Evolutionary conservation across 2,888 invertebrate species (phyloP).

Genomic region (Andrena praecox): DNA sequence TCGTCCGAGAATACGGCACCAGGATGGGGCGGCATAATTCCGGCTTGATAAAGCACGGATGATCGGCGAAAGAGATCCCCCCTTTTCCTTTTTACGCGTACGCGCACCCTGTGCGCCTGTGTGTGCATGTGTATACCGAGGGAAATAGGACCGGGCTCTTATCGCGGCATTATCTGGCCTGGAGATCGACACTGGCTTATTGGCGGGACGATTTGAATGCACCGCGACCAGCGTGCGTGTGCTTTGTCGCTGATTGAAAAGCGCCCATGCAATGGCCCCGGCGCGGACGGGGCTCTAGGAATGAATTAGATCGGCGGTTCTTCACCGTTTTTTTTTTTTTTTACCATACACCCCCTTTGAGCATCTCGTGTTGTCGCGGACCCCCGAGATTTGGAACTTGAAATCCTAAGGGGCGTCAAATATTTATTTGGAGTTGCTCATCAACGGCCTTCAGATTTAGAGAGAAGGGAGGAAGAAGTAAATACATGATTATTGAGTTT

Average conservation of each 20-base stretch:
- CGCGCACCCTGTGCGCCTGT: conserved; percentile 9
- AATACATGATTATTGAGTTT: too few species aligned
- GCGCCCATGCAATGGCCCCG: conserved; percentile 26
- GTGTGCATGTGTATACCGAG: neutral
- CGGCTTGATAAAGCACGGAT: conserved; percentile 74
- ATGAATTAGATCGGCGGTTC: too few species aligned
- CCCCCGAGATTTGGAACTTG: too few species aligned
- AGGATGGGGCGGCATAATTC: conserved; percentile 77
- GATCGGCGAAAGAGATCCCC: conserved; percentile 73
- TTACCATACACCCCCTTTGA: too few species aligned
- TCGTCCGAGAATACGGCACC: conserved; percentile 75
- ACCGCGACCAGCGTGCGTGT: conserved; percentile 19
- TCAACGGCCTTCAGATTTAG: too few species aligned
- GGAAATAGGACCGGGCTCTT: conserved; percentile 51
- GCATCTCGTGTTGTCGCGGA: too few species aligned
- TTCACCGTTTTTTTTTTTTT: too few species aligned
- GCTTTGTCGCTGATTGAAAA: conserved; percentile 53
- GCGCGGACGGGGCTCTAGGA: neutral
- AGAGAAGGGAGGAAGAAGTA: too few species aligned
- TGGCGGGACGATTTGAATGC: conserved; percentile 66
- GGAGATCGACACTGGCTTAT: conserved; percentile 72
- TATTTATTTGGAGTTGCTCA: neutral
- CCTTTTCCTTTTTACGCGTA: neutral
- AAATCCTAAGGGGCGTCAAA: too few species aligned
- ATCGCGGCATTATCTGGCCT: conserved; percentile 65